phyloP scores from a whole-genome alignment of 1,140 invertebrate species.

The Drosophila pseudoobscura region DNA sequence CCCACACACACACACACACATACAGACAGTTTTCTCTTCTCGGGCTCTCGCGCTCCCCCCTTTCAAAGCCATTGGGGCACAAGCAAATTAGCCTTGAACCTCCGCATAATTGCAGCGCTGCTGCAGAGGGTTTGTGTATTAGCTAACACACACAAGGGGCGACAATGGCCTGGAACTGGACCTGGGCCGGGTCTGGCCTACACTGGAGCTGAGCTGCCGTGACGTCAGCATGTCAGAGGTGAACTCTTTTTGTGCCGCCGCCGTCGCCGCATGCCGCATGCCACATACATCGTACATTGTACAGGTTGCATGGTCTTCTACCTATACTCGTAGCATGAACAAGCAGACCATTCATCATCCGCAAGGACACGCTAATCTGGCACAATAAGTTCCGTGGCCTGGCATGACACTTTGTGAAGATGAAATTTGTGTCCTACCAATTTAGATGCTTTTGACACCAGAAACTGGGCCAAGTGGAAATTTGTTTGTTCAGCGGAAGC shows the following conservation, averaged over 20 bases:
- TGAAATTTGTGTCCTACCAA: no score
- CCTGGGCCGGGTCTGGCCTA: no score
- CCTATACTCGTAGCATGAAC: constrained; percentile 3
- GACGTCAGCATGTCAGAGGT: constrained; percentile 47
- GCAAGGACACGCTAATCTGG: constrained; percentile 47
- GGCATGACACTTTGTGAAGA: no score
- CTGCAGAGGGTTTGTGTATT: constrained; percentile 56
- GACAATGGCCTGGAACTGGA: constrained; percentile 24
- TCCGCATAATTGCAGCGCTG: constrained; percentile 72
- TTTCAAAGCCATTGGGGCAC: constrained; percentile 49
- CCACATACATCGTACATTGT: not conserved
- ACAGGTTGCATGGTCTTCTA: constrained; percentile 28
- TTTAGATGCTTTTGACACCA: no score
- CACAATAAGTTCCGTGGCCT: constrained; percentile 30
- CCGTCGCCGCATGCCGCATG: not conserved
- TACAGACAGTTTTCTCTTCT: not conserved
- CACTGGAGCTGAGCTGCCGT: constrained; percentile 14
- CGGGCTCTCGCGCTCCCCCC: not conserved
- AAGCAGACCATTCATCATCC: constrained; percentile 33
- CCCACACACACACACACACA: constrained; percentile 15
- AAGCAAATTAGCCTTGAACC: constrained; percentile 80
- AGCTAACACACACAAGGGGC: constrained; percentile 43
- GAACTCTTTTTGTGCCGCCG: constrained; percentile 3
- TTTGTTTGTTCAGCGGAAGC: no score
- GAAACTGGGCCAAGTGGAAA: no score